Evolutionary conservation across 2,888 invertebrate genomes (phyloP).

Genomic region (Diachrysia chrysitis): DNA sequence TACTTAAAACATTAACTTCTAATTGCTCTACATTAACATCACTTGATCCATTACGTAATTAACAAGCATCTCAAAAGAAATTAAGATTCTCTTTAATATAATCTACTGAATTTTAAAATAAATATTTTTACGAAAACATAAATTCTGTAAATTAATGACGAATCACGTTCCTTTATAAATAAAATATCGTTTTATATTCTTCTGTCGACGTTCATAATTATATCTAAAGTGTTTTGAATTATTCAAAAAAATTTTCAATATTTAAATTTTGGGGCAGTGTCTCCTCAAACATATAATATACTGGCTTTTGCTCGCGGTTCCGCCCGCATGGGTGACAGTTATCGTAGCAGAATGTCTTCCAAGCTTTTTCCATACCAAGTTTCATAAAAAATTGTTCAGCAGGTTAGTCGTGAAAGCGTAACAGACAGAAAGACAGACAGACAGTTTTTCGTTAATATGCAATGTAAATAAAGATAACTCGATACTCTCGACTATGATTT

Average conservation of each 20-base stretch:
- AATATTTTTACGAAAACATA: not conserved
- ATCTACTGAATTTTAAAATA: not conserved
- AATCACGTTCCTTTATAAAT: slow-evolving; percentile 4
- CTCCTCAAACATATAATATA: not conserved
- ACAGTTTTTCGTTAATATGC: no score
- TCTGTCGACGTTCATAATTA: not conserved
- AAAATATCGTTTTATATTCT: slow-evolving; percentile 10
- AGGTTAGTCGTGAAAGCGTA: no score
- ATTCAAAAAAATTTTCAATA: not conserved
- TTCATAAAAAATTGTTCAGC: no score
- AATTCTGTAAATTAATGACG: slow-evolving; percentile 6
- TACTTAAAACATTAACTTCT: not conserved
- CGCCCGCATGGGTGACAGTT: no score
- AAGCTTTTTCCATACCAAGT: no score
- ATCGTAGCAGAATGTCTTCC: no score
- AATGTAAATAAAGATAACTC: not conserved
- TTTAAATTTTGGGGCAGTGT: not conserved
- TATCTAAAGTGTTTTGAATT: not conserved
- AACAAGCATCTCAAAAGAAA: not conserved
- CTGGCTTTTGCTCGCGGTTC: no score
- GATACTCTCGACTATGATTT: slow-evolving; percentile 14
- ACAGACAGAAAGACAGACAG: no score
- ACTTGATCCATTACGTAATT: not conserved
- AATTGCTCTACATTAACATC: not conserved
- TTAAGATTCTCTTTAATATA: slow-evolving; percentile 1